A percentile compares a stretch with the other conserved stretches of the same genome.
These are phyloP conservation scores for Salvator merianae DNA, from an alignment of 2,113 vertebrate species.

Conservation along the genomic window DNA sequence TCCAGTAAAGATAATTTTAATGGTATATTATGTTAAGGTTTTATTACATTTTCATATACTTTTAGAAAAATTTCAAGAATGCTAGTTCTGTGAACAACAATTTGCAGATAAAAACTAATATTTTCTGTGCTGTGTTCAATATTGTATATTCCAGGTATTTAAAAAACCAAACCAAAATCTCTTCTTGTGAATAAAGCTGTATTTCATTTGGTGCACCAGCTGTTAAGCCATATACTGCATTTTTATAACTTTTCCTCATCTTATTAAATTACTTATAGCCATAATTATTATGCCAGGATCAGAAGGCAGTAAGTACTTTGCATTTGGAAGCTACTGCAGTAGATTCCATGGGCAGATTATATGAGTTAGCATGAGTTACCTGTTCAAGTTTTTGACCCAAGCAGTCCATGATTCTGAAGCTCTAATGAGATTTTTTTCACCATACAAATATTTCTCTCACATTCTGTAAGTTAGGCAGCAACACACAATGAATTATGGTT, in stretches of 20 bases:
- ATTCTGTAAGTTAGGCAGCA: conserved; percentile 11
- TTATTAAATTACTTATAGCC: not conserved
- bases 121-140: not conserved
- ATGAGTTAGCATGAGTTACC: not conserved
- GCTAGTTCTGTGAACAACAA: not conserved
- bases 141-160: not conserved
- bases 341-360: not conserved
- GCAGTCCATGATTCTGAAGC: conserved; percentile 26
- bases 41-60: not conserved
- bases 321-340: not conserved
- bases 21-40: not conserved
- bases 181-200: not conserved
- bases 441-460: conserved; percentile 8
- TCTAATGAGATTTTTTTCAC: conserved; percentile 19
- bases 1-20: not conserved
- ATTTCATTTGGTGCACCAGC: not conserved
- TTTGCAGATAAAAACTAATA: not conserved
- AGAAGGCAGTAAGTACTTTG: not conserved
- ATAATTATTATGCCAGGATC: not conserved
- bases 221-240: not conserved
- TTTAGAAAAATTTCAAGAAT: not conserved
- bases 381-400: conserved; percentile 25
- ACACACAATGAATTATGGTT: not conserved
- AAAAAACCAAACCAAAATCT: not conserved
- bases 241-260: not conserved